Base-by-base conservation (phyloP, 2,797 vertebrate genomes). In the Gouania willdenowi region DNA sequence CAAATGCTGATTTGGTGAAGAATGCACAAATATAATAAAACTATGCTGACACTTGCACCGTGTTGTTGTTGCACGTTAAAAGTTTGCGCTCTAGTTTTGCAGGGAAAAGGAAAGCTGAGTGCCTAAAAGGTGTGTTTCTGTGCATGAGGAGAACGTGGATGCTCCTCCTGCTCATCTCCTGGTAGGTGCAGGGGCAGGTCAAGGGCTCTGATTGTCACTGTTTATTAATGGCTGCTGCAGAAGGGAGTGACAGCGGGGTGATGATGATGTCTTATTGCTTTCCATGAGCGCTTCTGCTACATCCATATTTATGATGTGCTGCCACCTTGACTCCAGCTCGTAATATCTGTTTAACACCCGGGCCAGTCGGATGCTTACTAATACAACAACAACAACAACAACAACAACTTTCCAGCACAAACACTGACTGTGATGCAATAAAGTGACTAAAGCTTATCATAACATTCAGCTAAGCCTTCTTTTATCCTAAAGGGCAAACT, bases 191-290 rank as follows among this genome's bases (percentile, higher is more conserved):
- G 71, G 77, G 70, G 63, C 71, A 80, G 83, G 83, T 88, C 78
- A 84, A 83, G 81, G 73, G 72, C 80, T 82, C 56, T 27, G 66
- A 74, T 77, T 83, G 82, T 77, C 83, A 74, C 60, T 75, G 78
- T 85, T 83, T 88, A 80, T 86, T 86, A 86, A 87, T 85, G 79
- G 78, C 61, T 56, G 54, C 46, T 67, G 71, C 57, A 69, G 66
- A 77, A 58, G 54, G 51, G 71, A 77, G 70, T 76, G 85, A 84
- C 72, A 81, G 80, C 55, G 39, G 61, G 75, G 70, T 75, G 77
- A 84, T 87, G 79, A 86, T 80, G 82, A 77, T 57, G 71, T 82
- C 76, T 88, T 83, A 85, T 86, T 86, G 82, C 82, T 81, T 86
- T 87, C 77, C 70, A 59, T 68, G 65, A 77, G 76, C 46, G 47